Evolutionary conservation across 2,113 vertebrate genomes (phyloP), one percentile per base, ranked within the genome.

Genomic region (Lycocorax pyrrhopterus): DNA sequence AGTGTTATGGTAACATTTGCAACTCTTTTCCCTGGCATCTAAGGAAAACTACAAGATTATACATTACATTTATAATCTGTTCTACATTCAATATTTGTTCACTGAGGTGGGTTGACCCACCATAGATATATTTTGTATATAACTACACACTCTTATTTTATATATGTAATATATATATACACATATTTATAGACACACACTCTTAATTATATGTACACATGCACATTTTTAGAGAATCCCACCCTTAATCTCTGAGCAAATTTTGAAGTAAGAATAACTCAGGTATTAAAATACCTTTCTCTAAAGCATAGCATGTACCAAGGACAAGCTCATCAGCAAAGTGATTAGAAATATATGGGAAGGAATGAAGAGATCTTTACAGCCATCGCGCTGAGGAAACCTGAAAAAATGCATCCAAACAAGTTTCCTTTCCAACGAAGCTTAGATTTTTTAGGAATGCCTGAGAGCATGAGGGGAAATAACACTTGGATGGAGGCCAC

Each of bases 401-500:
- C 12, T 27, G 26, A 71, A 76, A 73, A 51, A 59, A 30, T 0
- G 18, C 33, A 88, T 74, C n/a, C 37, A 41, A 76, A 15, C 3
- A 1, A 43, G 35, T 21, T 96, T 93, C 88, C 63, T 85, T 72
- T 84, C 52, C 78, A 67, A 16, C 1, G 25, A 66, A 37, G 32
- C 25, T 53, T 12, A 35, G 41, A 39, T 22, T 49, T 85, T 91
- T 85, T 32, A 87, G 77, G 85, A 91, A 88, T 88, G 92, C 33
- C 85, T 88, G 77, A 63, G 16, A 91, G 82, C 67, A 76, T 13
- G 1, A 84, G 72, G 72, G 90, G 94, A 96, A 96, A 49, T 80
- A 79, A 83, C 67, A 79, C 53, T 92, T 96, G 96, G 95, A 56
- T 4, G 29, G 66, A 12, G 53, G 94, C 94, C 96, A 94, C 2